Evolutionary conservation across 2,797 vertebrate species (phyloP).

Genomic region (Dromococcyx pavoninus): DNA sequence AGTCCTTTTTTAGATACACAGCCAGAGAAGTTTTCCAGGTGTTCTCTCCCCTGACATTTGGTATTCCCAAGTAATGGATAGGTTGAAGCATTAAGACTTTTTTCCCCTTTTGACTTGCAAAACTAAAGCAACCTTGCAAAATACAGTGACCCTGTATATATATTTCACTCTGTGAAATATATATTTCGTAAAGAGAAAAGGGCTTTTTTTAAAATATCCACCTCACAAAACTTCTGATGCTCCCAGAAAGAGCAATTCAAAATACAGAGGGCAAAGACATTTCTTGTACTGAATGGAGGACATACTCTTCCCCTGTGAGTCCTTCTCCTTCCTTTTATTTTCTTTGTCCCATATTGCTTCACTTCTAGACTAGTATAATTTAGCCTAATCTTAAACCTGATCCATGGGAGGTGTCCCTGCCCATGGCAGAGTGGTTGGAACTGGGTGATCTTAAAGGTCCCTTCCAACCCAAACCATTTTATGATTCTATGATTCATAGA

Average conservation of each 20-base stretch:
- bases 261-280: neutral
- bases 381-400: neutral
- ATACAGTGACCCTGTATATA: neutral
- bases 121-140: neutral
- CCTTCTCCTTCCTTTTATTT: neutral
- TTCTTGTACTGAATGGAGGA: neutral
- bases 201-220: neutral
- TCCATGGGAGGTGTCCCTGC: no score
- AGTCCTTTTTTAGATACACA: neutral
- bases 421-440: no score
- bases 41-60: neutral
- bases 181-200: neutral
- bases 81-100: neutral
- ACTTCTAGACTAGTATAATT: neutral
- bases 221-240: neutral
- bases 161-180: neutral
- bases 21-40: neutral
- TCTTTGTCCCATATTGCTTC: neutral
- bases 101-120: neutral
- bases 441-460: no score
- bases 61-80: neutral
- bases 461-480: no score
- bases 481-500: neutral
- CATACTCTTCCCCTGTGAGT: neutral
- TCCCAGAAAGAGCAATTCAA: neutral